Evolutionary conservation across 2,797 vertebrate species (phyloP).

Genomic region (Oophaga sylvatica): DNA sequence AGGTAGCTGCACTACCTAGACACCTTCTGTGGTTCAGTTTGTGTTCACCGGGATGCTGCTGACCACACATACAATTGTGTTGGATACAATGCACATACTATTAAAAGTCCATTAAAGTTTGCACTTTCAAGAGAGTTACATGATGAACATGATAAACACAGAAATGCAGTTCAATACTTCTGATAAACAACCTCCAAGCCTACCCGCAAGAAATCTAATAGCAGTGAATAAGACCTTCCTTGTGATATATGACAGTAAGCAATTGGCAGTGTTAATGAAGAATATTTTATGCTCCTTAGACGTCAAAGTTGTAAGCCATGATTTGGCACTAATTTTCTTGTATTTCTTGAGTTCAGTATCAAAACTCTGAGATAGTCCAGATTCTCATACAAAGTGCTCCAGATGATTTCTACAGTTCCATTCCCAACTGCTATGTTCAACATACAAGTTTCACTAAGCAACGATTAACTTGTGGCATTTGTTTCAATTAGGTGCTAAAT

Average conservation of each 20-base stretch:
- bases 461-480: neutral
- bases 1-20: slow-evolving; percentile 76
- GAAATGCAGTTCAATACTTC: slow-evolving; percentile 10
- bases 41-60: slow-evolving; percentile 60
- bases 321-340: slow-evolving; percentile 25
- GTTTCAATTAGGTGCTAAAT: neutral
- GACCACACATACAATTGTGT: slow-evolving; percentile 12
- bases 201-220: neutral
- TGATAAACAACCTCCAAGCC: neutral
- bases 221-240: slow-evolving; percentile 39
- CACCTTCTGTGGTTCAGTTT: slow-evolving; percentile 70
- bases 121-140: neutral
- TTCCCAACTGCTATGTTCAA: neutral
- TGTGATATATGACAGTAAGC: slow-evolving; percentile 4
- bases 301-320: neutral
- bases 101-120: neutral
- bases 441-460: neutral
- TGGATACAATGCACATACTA: neutral
- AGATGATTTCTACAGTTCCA: neutral
- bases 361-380: neutral
- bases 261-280: slow-evolving; percentile 34
- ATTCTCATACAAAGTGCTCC: neutral
- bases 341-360: slow-evolving; percentile 5
- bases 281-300: neutral
- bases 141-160: slow-evolving; percentile 9